These are phyloP conservation scores for Pogonophryne albipinna DNA, from an alignment of 2,797 vertebrate genomes.

Conservation along the genomic window DNA sequence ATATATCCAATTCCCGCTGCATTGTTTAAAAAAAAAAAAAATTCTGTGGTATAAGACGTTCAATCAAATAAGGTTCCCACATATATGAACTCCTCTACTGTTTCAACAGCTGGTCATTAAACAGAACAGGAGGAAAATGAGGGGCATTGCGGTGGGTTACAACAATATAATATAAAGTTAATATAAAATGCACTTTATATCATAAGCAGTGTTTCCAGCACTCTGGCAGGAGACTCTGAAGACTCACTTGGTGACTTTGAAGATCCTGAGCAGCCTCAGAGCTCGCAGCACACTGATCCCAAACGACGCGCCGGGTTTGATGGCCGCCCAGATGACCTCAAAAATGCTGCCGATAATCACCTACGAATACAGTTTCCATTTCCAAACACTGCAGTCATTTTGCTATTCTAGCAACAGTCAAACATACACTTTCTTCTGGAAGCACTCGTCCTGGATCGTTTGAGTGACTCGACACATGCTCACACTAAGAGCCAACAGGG, in stretches of 20 bases:
- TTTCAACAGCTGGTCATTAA: too few relatives aligned
- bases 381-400: neutral
- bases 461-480: neutral
- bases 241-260: conserved; percentile 98
- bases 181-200: too few relatives aligned
- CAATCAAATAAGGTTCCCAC: too few relatives aligned
- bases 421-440: neutral
- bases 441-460: neutral
- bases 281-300: conserved; percentile 96
- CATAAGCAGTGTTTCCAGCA: neutral
- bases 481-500: neutral
- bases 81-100: too few relatives aligned
- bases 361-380: conserved; percentile 75
- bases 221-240: neutral
- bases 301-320: conserved; percentile 95
- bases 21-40: too few relatives aligned
- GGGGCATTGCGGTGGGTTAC: too few relatives aligned
- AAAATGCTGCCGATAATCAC: conserved; percentile 98
- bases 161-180: too few relatives aligned
- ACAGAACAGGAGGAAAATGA: too few relatives aligned
- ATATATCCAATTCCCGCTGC: too few relatives aligned
- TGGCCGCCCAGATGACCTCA: conserved; percentile 95
- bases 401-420: neutral
- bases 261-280: conserved; percentile 93
- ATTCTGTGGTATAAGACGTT: too few relatives aligned